These are phyloP conservation scores for Austrofundulus limnaeus DNA, from an alignment of 2,113 vertebrate genomes.

Conservation along the genomic window DNA sequence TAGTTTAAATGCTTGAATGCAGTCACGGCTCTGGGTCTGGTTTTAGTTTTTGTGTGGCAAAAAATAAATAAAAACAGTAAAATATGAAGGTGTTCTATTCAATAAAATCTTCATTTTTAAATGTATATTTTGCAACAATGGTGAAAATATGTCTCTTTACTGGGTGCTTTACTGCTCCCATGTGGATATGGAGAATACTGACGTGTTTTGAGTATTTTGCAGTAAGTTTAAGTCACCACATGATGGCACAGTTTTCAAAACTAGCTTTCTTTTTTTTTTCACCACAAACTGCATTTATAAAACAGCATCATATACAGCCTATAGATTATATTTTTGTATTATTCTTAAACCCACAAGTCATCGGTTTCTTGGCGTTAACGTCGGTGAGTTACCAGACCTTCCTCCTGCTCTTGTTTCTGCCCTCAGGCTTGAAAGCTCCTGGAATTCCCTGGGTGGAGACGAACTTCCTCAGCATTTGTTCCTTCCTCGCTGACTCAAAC, in stretches of 20 bases:
- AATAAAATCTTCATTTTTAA: neutral
- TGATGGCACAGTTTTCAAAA: conserved; percentile 19
- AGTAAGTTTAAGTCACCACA: conserved; percentile 30
- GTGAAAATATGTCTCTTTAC: neutral
- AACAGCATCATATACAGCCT: too few relatives aligned
- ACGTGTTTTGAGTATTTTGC: conserved; percentile 13
- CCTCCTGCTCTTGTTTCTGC: conserved; percentile 23
- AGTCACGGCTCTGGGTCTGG: neutral
- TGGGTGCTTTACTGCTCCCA: conserved; percentile 15
- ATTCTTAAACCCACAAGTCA: neutral
- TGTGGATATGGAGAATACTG: conserved; percentile 13
- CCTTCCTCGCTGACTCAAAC: conserved; percentile 7
- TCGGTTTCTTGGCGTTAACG: neutral
- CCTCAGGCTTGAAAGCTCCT: conserved; percentile 28
- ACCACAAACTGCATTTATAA: too few relatives aligned
- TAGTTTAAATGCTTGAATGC: neutral
- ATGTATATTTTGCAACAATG: neutral
- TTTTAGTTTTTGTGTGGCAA: neutral
- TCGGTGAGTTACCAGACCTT: conserved; percentile 25
- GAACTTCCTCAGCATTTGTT: conserved; percentile 51
- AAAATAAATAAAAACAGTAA: neutral
- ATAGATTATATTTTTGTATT: too few relatives aligned
- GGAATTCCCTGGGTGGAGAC: conserved; percentile 62
- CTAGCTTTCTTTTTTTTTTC: neutral
- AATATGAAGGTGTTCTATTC: neutral